Base-by-base conservation (phyloP, 2,113 vertebrate genomes). In the Chloropsis cyanopogon region DNA sequence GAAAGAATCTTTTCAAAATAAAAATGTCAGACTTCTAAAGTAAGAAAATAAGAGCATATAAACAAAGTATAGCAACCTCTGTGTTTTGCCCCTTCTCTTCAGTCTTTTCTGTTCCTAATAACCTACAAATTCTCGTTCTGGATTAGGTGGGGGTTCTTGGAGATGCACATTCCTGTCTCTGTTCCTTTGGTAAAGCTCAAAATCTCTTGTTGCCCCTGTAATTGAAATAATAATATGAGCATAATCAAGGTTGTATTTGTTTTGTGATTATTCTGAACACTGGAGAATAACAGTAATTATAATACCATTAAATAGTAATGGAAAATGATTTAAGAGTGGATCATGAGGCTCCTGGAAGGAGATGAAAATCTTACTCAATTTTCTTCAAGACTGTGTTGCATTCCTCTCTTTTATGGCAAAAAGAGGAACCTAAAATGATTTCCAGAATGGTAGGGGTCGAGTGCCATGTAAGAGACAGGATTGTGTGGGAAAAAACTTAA, bases 201-300 rank as follows among this genome's bases (percentile, higher is more conserved):
- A 83, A 79, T 93, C 95, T 95, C 92, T 71, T 42, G 61, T 86
- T 94, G 76, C n/a, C 25, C 29, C 57, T 92, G 44, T 86, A 72
- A 86, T 90, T 84, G n/a, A 82, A 78, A 86, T 86, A 93, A 78
- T 90, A 96, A 95, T 64, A 88, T 63, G 35, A 94, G 59, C 25
- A 39, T 92, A 93, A 96, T 96, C 93, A 92, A 81, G 80, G 85
- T 71, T 93, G 75, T 86, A 61, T 96, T 93, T 95, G 82, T 88
- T 95, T 88, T 95, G 88, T 94, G 85, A 71, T 86, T 92, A 64
- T 83, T 92, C 76, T 86, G 80, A 96, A 82, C 86, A 0, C 90
- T 93, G 69, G 95, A 92, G 95, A 92, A 47, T 86, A 78, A 64
- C 28, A 68, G 88, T 83, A 96, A 96, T 96, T 95, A 96, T 86